Evolutionary conservation across 2,888 invertebrate genomes (phyloP).

Genomic region (Pherbina coryleti): DNA sequence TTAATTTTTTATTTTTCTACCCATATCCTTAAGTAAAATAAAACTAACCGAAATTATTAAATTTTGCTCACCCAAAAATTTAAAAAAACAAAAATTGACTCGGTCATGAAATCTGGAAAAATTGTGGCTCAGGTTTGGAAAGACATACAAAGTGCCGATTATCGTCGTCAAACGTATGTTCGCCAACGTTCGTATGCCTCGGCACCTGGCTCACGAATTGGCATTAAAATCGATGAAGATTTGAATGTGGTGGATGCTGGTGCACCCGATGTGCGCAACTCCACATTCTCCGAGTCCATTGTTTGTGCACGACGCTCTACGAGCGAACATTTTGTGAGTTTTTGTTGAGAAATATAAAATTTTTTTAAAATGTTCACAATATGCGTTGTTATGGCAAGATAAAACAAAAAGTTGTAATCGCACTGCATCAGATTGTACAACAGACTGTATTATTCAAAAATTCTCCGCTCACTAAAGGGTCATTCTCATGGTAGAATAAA

Average conservation of each 20-base stretch:
- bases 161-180: slow-evolving; percentile 64
- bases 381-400: background rate
- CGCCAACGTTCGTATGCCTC: slow-evolving; percentile 68
- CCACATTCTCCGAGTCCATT: slow-evolving; percentile 61
- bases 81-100: too few relatives aligned
- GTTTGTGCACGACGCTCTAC: slow-evolving; percentile 53
- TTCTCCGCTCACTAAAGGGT: too few relatives aligned
- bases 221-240: slow-evolving; percentile 61
- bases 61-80: too few relatives aligned
- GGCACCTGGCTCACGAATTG: slow-evolving; percentile 66
- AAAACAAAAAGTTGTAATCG: background rate
- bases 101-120: background rate
- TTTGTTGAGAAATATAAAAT: slow-evolving; percentile 1
- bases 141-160: slow-evolving; percentile 63
- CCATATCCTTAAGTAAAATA: background rate
- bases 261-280: slow-evolving; percentile 54
- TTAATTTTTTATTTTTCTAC: background rate
- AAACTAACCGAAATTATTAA: background rate
- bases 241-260: slow-evolving; percentile 45
- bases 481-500: too few relatives aligned
- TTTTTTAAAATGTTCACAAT: background rate
- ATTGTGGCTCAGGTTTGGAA: slow-evolving; percentile 62
- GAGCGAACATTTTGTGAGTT: slow-evolving; percentile 53
- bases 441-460: background rate
- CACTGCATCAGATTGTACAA: background rate